Evolutionary conservation across 2,888 invertebrate genomes (phyloP).

Genomic region (Drosophila vallismaia): DNA sequence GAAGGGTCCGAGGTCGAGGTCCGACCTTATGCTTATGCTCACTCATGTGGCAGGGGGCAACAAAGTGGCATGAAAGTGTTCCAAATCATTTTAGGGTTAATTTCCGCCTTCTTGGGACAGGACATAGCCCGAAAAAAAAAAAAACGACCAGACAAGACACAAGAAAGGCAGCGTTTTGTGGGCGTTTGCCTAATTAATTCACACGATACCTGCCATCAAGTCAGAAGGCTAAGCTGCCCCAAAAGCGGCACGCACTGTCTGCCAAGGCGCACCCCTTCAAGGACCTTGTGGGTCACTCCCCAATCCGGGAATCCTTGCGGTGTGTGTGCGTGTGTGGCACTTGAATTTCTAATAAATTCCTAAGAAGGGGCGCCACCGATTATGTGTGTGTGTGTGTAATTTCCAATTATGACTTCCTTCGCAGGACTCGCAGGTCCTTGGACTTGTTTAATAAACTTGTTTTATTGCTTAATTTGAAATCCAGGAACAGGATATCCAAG

Average conservation of each 20-base stretch:
- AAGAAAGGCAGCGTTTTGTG: neutral
- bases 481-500: slow-evolving; percentile 2
- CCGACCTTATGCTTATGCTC: slow-evolving; percentile 47
- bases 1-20: neutral
- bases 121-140: neutral
- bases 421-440: neutral
- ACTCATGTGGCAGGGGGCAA: slow-evolving; percentile 44
- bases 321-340: slow-evolving; percentile 67
- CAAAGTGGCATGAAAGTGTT: slow-evolving; percentile 72
- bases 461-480: slow-evolving; percentile 50
- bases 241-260: slow-evolving; percentile 1
- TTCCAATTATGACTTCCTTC: slow-evolving; percentile 73
- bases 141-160: too few species aligned
- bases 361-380: slow-evolving; percentile 53
- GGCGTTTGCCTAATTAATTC: slow-evolving; percentile 68
- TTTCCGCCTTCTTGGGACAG: slow-evolving; percentile 60
- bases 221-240: slow-evolving; percentile 56
- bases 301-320: too few species aligned
- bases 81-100: slow-evolving; percentile 73
- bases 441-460: slow-evolving; percentile 54
- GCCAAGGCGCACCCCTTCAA: too few species aligned
- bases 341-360: slow-evolving; percentile 79
- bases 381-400: slow-evolving; percentile 62
- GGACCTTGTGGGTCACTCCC: slow-evolving; percentile 73
- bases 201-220: slow-evolving; percentile 67